Percentiles rank a stretch among this genome's conserved stretches.
These are phyloP conservation scores for Limosa lapponica DNA, from an alignment of 2,797 vertebrate genomes.

Conservation along the genomic window DNA sequence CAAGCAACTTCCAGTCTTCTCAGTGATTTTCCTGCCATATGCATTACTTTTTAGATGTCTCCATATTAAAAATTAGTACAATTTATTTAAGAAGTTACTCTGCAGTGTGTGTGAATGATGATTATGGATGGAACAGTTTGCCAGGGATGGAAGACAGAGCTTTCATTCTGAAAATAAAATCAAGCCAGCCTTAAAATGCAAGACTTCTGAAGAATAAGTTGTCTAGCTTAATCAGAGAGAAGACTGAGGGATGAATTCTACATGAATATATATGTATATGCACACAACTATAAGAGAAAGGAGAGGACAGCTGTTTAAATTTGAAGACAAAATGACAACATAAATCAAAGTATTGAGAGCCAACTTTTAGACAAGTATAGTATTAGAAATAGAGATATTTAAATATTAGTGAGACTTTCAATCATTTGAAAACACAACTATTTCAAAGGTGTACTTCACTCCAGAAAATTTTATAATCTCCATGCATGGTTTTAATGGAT, in stretches of 20 bases:
- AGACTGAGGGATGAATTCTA: background rate
- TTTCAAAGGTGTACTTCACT: background rate
- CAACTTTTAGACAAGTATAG: background rate
- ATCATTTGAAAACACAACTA: background rate
- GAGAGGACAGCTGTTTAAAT: background rate
- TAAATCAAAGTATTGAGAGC: background rate
- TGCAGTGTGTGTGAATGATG: background rate
- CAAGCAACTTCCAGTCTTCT: background rate
- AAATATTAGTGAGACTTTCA: background rate
- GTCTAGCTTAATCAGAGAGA: background rate
- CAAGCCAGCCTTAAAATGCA: background rate
- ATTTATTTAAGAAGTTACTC: background rate
- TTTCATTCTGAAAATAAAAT: conserved; percentile 35
- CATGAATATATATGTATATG: background rate
- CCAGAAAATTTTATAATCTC: background rate
- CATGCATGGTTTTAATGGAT: background rate
- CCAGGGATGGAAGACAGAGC: background rate
- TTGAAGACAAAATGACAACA: background rate
- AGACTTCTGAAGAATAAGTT: background rate
- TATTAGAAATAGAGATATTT: background rate
- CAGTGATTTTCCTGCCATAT: background rate
- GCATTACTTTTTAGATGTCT: background rate
- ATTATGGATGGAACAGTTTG: background rate
- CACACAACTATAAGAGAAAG: background rate
- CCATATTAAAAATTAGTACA: background rate